Conservation (phyloP, 2,797 vertebrate genomes). For the Pangasius larnaudii region DNA sequence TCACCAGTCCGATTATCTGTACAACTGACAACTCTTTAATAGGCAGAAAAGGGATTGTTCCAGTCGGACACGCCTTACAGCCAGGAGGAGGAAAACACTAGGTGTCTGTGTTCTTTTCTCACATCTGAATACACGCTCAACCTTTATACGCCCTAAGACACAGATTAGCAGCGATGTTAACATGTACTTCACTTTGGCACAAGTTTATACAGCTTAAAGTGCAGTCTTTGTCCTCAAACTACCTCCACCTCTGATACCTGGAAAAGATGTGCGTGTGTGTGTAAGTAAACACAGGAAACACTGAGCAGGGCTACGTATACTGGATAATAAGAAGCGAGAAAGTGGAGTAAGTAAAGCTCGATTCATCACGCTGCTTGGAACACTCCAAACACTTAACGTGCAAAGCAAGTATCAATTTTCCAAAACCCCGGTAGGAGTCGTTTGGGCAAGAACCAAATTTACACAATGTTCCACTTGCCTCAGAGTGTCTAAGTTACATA, state of each 20-base stretch:
- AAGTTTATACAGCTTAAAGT: background rate
- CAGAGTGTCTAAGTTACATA: background rate
- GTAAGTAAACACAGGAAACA: background rate
- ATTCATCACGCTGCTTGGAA: background rate
- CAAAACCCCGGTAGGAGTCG: background rate
- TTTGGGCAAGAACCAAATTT: background rate
- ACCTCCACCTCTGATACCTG: background rate
- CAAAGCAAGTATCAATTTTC: slow-evolving; percentile 1
- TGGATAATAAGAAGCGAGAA: background rate
- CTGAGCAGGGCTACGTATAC: background rate
- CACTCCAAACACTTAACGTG: background rate
- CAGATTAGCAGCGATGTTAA: background rate
- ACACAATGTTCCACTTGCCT: background rate
- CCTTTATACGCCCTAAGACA: background rate
- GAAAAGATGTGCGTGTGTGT: background rate
- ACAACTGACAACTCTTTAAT: too few relatives aligned
- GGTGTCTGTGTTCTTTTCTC: background rate
- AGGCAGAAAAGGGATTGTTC: background rate
- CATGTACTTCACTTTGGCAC: background rate
- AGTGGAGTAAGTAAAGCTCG: background rate
- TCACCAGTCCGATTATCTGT: background rate
- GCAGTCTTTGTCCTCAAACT: background rate
- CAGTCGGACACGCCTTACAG: background rate
- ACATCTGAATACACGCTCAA: background rate
- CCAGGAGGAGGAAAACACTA: background rate